phyloP scores from a whole-genome alignment of 2,797 vertebrate genomes.

The Gephyroberyx darwinii region DNA sequence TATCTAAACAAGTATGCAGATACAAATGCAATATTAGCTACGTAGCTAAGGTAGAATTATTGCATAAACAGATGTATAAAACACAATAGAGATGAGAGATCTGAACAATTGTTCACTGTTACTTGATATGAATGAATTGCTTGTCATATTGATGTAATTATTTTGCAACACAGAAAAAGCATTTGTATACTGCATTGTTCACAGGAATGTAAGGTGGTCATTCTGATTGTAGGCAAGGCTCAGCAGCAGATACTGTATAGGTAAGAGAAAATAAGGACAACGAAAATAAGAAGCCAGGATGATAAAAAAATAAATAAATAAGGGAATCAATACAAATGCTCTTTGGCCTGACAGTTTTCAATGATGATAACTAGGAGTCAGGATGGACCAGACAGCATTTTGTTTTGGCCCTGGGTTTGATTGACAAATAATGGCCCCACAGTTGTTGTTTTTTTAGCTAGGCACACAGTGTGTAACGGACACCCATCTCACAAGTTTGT shows the following conservation, averaged over 20 bases:
- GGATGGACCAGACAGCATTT: constrained; percentile 76
- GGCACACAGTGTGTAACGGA: constrained; percentile 78
- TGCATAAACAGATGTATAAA: not conserved
- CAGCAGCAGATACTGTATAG: constrained; percentile 37
- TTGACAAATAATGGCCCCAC: constrained; percentile 85
- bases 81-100: not conserved
- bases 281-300: constrained; percentile 58
- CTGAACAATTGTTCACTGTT: constrained; percentile 31
- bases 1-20: no score
- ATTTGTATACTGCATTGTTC: constrained; percentile 25
- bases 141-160: constrained; percentile 10
- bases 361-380: constrained; percentile 74
- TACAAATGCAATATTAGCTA: no score
- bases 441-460: constrained; percentile 78
- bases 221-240: constrained; percentile 36
- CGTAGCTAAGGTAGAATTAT: no score
- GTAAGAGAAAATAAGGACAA: constrained; percentile 40
- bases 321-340: constrained; percentile 77
- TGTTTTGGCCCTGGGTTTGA: constrained; percentile 81
- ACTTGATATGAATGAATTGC: not conserved
- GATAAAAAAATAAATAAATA: constrained; percentile 74
- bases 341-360: constrained; percentile 80
- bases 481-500: constrained; percentile 80
- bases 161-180: constrained; percentile 3
- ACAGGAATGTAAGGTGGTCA: constrained; percentile 24